Percentiles rank a stretch among this genome's conserved stretches.
Conservation (phyloP, 2,113 vertebrate genomes). For the Peromyscus leucopus region DNA sequence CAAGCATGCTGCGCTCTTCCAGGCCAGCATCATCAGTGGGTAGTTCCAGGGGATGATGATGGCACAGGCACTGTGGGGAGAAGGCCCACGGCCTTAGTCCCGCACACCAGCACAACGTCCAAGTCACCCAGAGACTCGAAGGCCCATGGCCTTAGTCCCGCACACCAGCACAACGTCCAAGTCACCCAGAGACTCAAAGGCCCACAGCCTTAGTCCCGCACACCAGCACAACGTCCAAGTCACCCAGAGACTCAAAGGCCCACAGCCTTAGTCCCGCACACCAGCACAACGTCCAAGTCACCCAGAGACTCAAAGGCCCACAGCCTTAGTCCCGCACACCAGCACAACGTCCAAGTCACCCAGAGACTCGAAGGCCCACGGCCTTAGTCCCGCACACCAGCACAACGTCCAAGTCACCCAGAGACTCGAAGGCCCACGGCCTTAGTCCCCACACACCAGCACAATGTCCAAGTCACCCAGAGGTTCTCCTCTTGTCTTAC, state of each 20-base stretch:
- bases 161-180: no score
- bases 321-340: neutral
- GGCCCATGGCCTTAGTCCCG: neutral
- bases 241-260: neutral
- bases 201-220: neutral
- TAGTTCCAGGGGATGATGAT: conserved; percentile 94
- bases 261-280: neutral
- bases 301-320: neutral
- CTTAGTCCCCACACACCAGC: neutral
- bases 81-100: neutral
- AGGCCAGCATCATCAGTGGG: conserved; percentile 93
- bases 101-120: neutral
- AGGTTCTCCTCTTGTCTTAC: conserved; percentile 81
- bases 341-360: neutral
- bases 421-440: neutral
- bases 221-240: no score
- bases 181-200: neutral
- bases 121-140: neutral
- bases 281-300: neutral
- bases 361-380: neutral
- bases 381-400: neutral
- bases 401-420: neutral
- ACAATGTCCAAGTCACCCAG: neutral
- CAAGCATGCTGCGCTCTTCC: conserved; percentile 91
- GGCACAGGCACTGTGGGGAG: conserved; percentile 88